Percentiles rank a stretch among this genome's conserved stretches.
These are phyloP conservation scores for Tetrapedia diversipes DNA, from an alignment of 2,888 invertebrate genomes.

Conservation along the genomic window DNA sequence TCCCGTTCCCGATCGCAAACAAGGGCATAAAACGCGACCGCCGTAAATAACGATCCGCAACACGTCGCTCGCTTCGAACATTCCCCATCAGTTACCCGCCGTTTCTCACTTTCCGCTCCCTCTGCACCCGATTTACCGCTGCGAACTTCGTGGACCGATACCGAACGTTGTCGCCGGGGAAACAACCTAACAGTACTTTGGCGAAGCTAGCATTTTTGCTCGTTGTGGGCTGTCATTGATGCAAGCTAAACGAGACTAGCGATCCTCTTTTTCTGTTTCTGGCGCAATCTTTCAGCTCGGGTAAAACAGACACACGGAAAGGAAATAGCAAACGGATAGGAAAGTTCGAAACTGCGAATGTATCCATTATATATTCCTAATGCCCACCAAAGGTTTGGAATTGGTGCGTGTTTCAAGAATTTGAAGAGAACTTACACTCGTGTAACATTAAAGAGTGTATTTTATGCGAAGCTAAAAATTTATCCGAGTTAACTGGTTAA, in stretches of 20 bases:
- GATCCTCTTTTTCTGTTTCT: background rate
- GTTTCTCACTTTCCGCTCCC: slow-evolving; percentile 12
- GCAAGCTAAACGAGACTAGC: slow-evolving; percentile 34
- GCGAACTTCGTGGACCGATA: slow-evolving; percentile 13
- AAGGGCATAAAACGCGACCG: slow-evolving; percentile 50
- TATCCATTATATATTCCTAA: too few relatives aligned
- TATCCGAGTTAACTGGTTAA: too few relatives aligned
- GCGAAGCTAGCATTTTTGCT: slow-evolving; percentile 34
- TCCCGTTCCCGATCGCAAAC: slow-evolving; percentile 52
- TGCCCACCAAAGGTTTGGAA: too few relatives aligned
- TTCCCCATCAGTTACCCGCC: slow-evolving; percentile 11
- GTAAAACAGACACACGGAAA: background rate
- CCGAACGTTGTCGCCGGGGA: slow-evolving; percentile 22
- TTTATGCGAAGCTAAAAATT: too few relatives aligned
- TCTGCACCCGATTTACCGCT: background rate
- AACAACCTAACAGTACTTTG: slow-evolving; percentile 27
- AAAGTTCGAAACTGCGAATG: too few relatives aligned
- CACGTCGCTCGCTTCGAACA: slow-evolving; percentile 30
- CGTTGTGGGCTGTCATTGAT: background rate
- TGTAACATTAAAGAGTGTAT: too few relatives aligned
- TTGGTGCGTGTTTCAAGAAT: background rate
- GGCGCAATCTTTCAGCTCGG: background rate
- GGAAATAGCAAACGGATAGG: background rate
- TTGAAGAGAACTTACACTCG: too few relatives aligned
- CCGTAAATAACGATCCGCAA: slow-evolving; percentile 38